A percentile compares a stretch with the other conserved stretches of the same genome.
These are phyloP conservation scores for Rousettus leschenaultii DNA, from an alignment of 2,113 vertebrate genomes.

Conservation along the genomic window DNA sequence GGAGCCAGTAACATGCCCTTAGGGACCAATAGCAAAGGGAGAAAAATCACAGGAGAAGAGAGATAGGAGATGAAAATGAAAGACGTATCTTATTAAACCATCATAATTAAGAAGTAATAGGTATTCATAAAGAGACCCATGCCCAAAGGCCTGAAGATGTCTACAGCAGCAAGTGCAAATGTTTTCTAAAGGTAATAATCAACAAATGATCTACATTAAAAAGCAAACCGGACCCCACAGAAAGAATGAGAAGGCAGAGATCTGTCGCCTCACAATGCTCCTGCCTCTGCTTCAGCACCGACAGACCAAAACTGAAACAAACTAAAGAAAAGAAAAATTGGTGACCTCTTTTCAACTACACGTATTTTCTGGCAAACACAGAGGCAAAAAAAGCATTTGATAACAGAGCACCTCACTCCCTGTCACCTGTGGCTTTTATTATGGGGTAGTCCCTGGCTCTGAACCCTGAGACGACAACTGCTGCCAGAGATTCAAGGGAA, in stretches of 20 bases:
- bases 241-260: background rate
- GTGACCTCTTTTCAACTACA: background rate
- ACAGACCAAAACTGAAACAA: background rate
- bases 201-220: conserved; percentile 40
- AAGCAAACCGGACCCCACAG: background rate
- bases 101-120: conserved; percentile 75
- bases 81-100: conserved; percentile 70
- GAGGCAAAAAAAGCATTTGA: background rate
- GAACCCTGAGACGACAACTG: background rate
- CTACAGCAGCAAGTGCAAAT: conserved; percentile 48
- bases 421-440: conserved; percentile 54
- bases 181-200: conserved; percentile 51
- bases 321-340: background rate
- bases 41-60: conserved; percentile 60
- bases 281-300: background rate
- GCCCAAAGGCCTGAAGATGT: conserved; percentile 51
- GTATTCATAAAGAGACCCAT: conserved; percentile 66
- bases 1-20: conserved; percentile 63
- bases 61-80: conserved; percentile 68
- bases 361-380: background rate
- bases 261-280: background rate
- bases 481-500: conserved; percentile 15
- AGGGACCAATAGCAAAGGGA: conserved; percentile 66
- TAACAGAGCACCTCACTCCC: background rate
- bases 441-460: background rate